Evolutionary conservation across 1,140 invertebrate species (phyloP).

Genomic region (Pachyrhynchus sulphureomaculatus): DNA sequence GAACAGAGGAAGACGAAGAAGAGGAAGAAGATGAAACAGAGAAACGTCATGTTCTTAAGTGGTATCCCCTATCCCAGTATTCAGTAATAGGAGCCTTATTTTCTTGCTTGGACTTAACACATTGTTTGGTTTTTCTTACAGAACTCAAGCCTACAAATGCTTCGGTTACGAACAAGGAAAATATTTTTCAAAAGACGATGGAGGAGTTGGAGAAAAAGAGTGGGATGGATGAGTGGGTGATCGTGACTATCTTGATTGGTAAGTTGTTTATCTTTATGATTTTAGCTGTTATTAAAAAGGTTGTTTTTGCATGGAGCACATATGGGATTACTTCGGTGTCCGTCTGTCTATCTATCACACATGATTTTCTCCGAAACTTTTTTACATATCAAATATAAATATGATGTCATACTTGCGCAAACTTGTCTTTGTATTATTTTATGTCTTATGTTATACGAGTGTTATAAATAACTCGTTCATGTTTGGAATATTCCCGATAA

Average conservation of each 20-base stretch:
- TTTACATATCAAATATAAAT: no score
- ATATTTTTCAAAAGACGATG: slow-evolving; percentile 9
- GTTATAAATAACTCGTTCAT: no score
- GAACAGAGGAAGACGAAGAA: not conserved
- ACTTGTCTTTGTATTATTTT: no score
- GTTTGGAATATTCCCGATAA: no score
- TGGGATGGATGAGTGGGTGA: slow-evolving; percentile 68
- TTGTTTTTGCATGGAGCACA: no score
- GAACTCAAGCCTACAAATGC: slow-evolving; percentile 30
- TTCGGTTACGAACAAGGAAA: slow-evolving; percentile 12
- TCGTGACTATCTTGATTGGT: slow-evolving; percentile 73
- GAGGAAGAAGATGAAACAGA: not conserved
- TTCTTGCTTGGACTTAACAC: slow-evolving; percentile 28
- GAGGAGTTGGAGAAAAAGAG: slow-evolving; percentile 50
- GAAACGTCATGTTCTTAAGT: slow-evolving; percentile 19
- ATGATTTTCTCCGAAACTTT: no score
- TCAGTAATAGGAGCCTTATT: slow-evolving; percentile 27
- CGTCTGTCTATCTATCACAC: no score
- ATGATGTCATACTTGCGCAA: no score
- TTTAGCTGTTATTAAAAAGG: not conserved
- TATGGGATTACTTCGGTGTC: no score
- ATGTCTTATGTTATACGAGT: no score
- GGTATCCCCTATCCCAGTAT: slow-evolving; percentile 35
- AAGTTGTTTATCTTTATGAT: no score
- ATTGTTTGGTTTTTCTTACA: slow-evolving; percentile 22